Conservation (phyloP, 2,113 vertebrate genomes). For the Hypomesus transpacificus region DNA sequence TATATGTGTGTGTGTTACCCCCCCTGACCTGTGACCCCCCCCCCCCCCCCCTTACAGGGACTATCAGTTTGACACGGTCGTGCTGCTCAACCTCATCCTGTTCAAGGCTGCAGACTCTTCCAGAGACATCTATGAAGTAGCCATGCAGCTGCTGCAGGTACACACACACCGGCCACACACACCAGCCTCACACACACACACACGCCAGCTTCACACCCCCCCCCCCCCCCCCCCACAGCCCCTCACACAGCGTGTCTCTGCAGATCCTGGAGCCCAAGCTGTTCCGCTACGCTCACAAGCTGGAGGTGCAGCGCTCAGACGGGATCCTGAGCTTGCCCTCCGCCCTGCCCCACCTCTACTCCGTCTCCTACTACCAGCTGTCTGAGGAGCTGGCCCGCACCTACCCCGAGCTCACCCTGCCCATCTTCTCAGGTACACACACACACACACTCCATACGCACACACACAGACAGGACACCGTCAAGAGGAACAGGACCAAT, state of each 20-base stretch:
- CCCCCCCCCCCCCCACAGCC: neutral
- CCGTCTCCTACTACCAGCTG: conserved; percentile 92
- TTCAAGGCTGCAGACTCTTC: conserved; percentile 98
- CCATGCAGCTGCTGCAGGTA: conserved; percentile 99
- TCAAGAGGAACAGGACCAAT: too few relatives aligned
- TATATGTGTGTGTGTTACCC: neutral
- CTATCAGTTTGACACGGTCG: conserved; percentile 98
- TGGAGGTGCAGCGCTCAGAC: conserved; percentile 91
- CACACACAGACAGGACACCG: neutral
- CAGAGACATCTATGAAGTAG: conserved; percentile 93
- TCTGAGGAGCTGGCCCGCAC: conserved; percentile 95
- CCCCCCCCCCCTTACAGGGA: conserved; percentile 73
- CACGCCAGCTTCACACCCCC: neutral
- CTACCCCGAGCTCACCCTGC: conserved; percentile 93
- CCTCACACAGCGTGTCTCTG: conserved; percentile 6
- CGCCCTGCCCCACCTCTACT: conserved; percentile 92
- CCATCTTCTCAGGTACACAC: conserved; percentile 91
- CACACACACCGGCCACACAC: neutral
- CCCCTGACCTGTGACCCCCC: too few relatives aligned
- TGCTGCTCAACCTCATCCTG: conserved; percentile 95
- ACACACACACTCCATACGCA: conserved; percentile 1
- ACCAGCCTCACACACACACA: neutral
- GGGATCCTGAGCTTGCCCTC: conserved; percentile 88
- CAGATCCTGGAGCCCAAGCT: conserved; percentile 98
- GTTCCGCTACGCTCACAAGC: conserved; percentile 96